A percentile compares a stretch with the other conserved stretches of the same genome.
Evolutionary conservation across 2,113 vertebrate genomes (phyloP).

Genomic region (Cebidichthys violaceus): DNA sequence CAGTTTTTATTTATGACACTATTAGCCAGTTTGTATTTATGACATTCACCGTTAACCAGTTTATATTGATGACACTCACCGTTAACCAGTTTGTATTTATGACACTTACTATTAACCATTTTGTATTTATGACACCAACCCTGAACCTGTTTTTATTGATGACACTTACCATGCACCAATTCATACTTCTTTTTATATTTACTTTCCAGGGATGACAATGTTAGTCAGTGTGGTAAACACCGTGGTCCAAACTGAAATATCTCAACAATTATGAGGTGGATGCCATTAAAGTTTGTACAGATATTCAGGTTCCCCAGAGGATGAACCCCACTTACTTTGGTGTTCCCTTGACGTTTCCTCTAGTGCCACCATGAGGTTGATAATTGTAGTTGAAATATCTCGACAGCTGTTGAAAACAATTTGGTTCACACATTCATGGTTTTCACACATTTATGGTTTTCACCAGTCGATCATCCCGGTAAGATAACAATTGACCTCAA

Average conservation of each 20-base stretch:
- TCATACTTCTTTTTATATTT: not conserved
- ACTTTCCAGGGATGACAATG: not conserved
- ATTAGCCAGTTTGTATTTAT: no score
- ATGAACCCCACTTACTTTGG: not conserved
- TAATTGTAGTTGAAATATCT: not conserved
- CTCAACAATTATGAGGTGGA: not conserved
- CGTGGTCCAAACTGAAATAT: not conserved
- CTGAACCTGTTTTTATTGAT: not conserved
- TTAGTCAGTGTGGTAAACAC: not conserved
- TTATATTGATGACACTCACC: no score
- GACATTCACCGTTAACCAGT: no score
- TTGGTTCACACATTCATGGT: not conserved
- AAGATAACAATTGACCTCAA: not conserved
- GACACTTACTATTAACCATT: no score
- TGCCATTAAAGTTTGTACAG: not conserved
- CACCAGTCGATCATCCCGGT: accelerated
- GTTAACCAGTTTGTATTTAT: no score
- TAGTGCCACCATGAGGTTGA: not conserved
- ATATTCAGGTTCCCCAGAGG: not conserved
- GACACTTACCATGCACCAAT: no score
- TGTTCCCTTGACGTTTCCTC: not conserved
- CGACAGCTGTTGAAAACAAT: not conserved
- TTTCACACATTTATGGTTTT: slow-evolving; percentile 3
- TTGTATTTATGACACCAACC: not conserved
- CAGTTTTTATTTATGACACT: no score